phyloP scores from a whole-genome alignment of 37 sponge, comb jelly and placozoan genomes.

The Beroe ovata region DNA sequence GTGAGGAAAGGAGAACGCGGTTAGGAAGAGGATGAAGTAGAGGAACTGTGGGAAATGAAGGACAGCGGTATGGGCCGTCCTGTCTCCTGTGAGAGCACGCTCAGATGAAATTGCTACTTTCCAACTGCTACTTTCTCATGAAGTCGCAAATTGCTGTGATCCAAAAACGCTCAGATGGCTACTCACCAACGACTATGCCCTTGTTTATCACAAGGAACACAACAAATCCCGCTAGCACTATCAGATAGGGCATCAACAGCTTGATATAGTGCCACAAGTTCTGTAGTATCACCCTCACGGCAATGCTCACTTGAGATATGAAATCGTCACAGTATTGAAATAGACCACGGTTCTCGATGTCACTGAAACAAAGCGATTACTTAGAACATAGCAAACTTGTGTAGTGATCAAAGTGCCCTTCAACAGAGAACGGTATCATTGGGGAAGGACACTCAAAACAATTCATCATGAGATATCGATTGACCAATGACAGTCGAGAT shows the following conservation, averaged over 20 bases:
- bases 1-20: slow-evolving; percentile 70
- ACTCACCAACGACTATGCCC: slow-evolving; percentile 86
- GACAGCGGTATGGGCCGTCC: slow-evolving; percentile 73
- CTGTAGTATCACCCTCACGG: background rate
- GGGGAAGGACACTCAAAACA: too few species aligned
- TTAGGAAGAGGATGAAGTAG: slow-evolving; percentile 73
- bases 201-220: slow-evolving; percentile 78
- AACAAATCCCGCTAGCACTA: slow-evolving; percentile 70
- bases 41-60: slow-evolving; percentile 84
- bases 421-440: too few species aligned
- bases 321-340: slow-evolving; percentile 4
- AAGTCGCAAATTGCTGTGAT: background rate
- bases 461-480: too few species aligned
- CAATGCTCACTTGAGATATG: slow-evolving; percentile 4
- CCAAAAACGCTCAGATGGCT: background rate
- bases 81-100: slow-evolving; percentile 73
- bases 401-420: too few species aligned
- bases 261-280: slow-evolving; percentile 2
- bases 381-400: too few species aligned
- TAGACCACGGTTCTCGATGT: slow-evolving; percentile 18
- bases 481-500: too few species aligned
- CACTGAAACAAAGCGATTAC: too few species aligned
- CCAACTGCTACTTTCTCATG: too few species aligned
- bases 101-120: too few species aligned
- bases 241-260: slow-evolving; percentile 74